Evolutionary conservation across 2,888 invertebrate genomes (phyloP).

Genomic region (Cephonodes hylas): DNA sequence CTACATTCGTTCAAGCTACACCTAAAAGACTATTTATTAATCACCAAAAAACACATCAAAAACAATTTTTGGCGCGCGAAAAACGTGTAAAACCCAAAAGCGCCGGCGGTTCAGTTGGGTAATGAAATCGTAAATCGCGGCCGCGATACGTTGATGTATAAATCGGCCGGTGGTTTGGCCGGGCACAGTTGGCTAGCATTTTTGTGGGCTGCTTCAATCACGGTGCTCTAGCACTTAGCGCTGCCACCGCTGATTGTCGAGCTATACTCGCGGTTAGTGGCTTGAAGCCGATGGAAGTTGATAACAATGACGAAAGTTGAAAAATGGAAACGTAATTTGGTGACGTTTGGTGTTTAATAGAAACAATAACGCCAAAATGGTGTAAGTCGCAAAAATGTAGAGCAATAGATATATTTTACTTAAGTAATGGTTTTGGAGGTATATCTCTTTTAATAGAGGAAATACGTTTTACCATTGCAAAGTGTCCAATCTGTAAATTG

Average conservation of each 20-base stretch:
- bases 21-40: not conserved
- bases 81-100: not conserved
- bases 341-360: no score
- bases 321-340: no score
- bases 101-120: slow-evolving; percentile 26
- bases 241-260: slow-evolving; percentile 23
- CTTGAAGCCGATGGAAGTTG: no score
- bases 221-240: slow-evolving; percentile 38
- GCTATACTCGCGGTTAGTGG: not conserved
- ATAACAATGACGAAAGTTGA: no score
- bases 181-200: slow-evolving; percentile 62
- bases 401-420: no score
- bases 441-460: no score
- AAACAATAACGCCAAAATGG: no score
- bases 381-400: no score
- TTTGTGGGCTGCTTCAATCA: slow-evolving; percentile 71
- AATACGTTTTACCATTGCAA: no score
- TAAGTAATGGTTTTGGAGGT: no score
- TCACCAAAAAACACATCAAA: not conserved
- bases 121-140: slow-evolving; percentile 70
- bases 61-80: slow-evolving; percentile 1
- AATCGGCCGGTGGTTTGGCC: slow-evolving; percentile 69
- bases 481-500: no score
- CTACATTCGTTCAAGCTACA: no score
- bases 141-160: slow-evolving; percentile 61